Percentiles rank a stretch among this genome's conserved stretches.
Conservation (phyloP, 2,888 invertebrate genomes). For the Strigamia transsilvanica region DNA sequence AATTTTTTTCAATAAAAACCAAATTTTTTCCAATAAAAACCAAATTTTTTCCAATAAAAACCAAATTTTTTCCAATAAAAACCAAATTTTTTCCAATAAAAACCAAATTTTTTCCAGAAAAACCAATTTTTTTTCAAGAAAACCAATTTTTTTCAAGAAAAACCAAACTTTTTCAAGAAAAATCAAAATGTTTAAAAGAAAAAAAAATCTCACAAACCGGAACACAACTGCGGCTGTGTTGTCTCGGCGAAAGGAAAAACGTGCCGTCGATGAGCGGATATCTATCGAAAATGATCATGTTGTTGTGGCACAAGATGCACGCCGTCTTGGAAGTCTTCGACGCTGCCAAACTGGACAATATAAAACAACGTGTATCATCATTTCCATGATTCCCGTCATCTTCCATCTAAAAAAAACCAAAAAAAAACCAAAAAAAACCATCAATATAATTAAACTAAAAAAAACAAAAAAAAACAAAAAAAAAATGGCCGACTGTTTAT, state of each 20-base stretch:
- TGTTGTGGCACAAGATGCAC: slow-evolving; percentile 87
- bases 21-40: no score
- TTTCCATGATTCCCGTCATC: slow-evolving; percentile 98
- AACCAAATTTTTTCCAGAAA: neutral
- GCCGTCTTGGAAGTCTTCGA: slow-evolving; percentile 85
- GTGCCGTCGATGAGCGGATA: slow-evolving; percentile 98
- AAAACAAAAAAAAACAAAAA: neutral
- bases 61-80: no score
- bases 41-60: no score
- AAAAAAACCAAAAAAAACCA: neutral
- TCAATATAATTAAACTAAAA: no score
- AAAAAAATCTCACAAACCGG: slow-evolving; percentile 71
- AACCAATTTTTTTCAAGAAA: no score
- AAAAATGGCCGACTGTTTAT: slow-evolving; percentile 25
- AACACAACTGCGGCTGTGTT: slow-evolving; percentile 85
- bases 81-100: no score
- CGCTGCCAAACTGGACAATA: slow-evolving; percentile 91
- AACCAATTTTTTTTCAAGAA: neutral
- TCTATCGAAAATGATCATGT: slow-evolving; percentile 92
- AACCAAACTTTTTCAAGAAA: no score
- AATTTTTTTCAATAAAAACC: no score
- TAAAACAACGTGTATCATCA: slow-evolving; percentile 96
- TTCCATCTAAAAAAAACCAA: slow-evolving; percentile 76
- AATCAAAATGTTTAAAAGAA: no score
- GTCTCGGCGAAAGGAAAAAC: slow-evolving; percentile 94